Evolutionary conservation across 2,113 vertebrate species (phyloP).

Genomic region (Aix galericulata): DNA sequence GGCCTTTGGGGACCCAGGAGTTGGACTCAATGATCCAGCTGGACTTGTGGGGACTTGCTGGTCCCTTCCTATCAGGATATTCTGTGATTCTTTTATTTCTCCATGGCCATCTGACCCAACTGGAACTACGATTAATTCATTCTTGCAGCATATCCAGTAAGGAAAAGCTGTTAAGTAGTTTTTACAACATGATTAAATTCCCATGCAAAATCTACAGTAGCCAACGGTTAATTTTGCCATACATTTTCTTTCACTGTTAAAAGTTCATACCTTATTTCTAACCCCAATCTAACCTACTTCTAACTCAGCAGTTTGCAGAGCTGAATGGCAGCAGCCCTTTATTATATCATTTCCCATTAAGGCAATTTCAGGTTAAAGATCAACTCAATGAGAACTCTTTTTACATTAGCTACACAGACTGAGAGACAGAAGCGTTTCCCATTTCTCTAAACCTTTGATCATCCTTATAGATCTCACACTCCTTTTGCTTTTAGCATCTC

Average conservation of each 20-base stretch:
- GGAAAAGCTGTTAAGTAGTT: not conserved
- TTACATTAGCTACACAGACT: not conserved
- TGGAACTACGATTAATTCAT: not conserved
- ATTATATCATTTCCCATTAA: not conserved
- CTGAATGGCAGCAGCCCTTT: not conserved
- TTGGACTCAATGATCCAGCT: too few species aligned
- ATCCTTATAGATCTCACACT: not conserved
- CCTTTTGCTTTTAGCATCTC: not conserved
- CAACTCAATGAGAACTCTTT: not conserved
- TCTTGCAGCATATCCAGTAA: not conserved
- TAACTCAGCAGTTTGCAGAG: not conserved
- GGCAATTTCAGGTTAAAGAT: not conserved
- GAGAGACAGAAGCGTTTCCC: not conserved
- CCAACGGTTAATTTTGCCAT: not conserved
- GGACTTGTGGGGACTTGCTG: too few species aligned
- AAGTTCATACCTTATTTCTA: not conserved
- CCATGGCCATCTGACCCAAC: not conserved
- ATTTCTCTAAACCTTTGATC: not conserved
- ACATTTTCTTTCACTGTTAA: not conserved
- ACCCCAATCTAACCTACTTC: not conserved
- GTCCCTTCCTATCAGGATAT: too few species aligned
- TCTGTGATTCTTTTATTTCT: not conserved
- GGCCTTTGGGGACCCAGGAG: too few species aligned
- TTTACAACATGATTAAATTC: not conserved
- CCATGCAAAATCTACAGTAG: not conserved